Conservation (phyloP, 2,113 vertebrate genomes). For the Sceloporus undulatus region DNA sequence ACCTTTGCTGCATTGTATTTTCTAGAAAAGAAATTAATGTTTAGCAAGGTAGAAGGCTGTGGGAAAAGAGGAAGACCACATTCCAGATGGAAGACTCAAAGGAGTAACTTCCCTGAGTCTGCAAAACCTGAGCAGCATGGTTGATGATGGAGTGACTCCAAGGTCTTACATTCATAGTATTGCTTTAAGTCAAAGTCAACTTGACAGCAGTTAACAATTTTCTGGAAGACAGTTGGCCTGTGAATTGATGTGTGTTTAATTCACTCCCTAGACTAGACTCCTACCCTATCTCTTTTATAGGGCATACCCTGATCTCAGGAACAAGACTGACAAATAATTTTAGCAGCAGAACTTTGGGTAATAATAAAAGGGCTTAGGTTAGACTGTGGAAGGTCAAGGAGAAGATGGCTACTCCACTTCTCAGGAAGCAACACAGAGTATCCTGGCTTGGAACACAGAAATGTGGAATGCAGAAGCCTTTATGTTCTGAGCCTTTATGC, state of each 20-base stretch:
- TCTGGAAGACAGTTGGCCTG: neutral
- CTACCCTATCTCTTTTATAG: neutral
- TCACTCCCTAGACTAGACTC: neutral
- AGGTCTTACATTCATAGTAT: too few species aligned
- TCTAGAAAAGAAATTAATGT: too few species aligned
- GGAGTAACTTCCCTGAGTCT: too few species aligned
- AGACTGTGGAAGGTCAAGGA: neutral
- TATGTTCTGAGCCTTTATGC: neutral
- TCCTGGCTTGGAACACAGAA: neutral
- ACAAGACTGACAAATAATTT: neutral
- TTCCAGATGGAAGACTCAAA: too few species aligned
- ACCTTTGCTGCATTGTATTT: neutral
- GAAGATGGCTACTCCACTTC: neutral
- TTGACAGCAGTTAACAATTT: neutral
- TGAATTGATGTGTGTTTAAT: neutral
- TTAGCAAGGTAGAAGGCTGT: too few species aligned
- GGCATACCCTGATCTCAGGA: neutral
- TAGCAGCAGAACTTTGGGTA: neutral
- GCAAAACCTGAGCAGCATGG: too few species aligned
- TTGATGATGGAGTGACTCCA: too few species aligned
- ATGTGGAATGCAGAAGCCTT: neutral
- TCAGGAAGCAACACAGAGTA: conserved; percentile 24
- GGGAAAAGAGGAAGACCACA: too few species aligned
- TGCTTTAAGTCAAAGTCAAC: too few species aligned
- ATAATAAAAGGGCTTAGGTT: neutral